These are phyloP conservation scores for Yponomeuta plumbellus DNA, from an alignment of 2,888 invertebrate genomes.

Conservation along the genomic window DNA sequence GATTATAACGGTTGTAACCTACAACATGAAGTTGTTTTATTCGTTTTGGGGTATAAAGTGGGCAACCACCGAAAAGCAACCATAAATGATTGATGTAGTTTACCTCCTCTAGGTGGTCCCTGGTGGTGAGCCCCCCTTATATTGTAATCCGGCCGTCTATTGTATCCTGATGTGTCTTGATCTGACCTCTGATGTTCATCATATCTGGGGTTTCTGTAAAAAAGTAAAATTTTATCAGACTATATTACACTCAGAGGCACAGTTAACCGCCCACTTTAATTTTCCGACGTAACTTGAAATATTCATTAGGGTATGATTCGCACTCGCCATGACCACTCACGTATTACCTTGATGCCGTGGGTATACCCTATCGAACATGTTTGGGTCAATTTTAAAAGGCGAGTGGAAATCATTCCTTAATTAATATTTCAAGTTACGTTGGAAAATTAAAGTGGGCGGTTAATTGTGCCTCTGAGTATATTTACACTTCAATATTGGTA, in stretches of 20 bases:
- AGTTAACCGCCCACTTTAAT: no score
- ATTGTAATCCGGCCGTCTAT: slow-evolving; percentile 39
- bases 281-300: no score
- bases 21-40: slow-evolving; percentile 20
- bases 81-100: not conserved
- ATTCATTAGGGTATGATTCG: no score
- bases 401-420: no score
- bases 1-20: slow-evolving; percentile 54
- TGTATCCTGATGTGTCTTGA: slow-evolving; percentile 36
- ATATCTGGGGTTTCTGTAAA: slow-evolving; percentile 44
- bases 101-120: slow-evolving; percentile 4
- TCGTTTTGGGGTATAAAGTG: no score
- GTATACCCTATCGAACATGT: no score
- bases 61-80: no score
- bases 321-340: no score
- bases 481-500: not conserved
- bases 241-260: not conserved
- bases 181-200: slow-evolving; percentile 42
- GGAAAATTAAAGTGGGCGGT: no score
- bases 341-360: no score
- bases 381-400: no score
- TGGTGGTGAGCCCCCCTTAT: not conserved
- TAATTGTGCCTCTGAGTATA: not conserved
- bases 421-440: no score
- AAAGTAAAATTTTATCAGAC: not conserved